phyloP scores from a whole-genome alignment of 2,113 vertebrate species.

The Leptobrachium leishanense region DNA sequence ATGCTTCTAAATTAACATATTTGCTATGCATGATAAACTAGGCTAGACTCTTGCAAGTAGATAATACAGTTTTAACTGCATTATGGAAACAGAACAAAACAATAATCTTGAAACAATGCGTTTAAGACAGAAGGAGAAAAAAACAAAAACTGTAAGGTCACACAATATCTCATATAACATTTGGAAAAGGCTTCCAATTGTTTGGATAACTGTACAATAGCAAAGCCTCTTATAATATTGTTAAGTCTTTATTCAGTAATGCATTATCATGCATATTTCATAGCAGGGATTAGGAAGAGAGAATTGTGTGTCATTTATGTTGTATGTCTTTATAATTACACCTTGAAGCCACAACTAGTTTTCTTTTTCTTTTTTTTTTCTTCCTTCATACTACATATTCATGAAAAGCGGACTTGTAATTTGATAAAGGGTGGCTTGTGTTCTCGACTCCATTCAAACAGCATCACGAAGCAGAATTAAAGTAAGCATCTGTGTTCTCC shows the following conservation, averaged over 20 bases:
- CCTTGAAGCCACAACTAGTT: constrained; percentile 97
- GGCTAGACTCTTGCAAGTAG: constrained; percentile 68
- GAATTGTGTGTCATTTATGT: constrained; percentile 94
- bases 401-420: constrained; percentile 99
- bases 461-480: constrained; percentile 93
- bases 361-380: constrained; percentile 74
- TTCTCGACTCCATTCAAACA: constrained; percentile 97
- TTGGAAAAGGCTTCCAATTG: constrained; percentile 88
- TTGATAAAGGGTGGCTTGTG: constrained; percentile 99
- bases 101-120: constrained; percentile 74
- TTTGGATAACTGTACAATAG: constrained; percentile 86
- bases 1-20: constrained; percentile 62
- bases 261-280: constrained; percentile 98
- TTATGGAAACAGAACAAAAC: constrained; percentile 72
- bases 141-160: constrained; percentile 81
- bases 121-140: constrained; percentile 63
- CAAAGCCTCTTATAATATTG: constrained; percentile 94
- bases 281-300: constrained; percentile 92
- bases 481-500: constrained; percentile 98
- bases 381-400: constrained; percentile 86
- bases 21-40: constrained; percentile 67
- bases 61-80: constrained; percentile 71
- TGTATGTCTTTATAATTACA: constrained; percentile 99
- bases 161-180: constrained; percentile 82
- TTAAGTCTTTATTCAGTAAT: constrained; percentile 93